Percentiles rank a stretch among this genome's conserved stretches.
Evolutionary conservation across 2,797 vertebrate species (phyloP).

Genomic region (Tiaroga cobitis): DNA sequence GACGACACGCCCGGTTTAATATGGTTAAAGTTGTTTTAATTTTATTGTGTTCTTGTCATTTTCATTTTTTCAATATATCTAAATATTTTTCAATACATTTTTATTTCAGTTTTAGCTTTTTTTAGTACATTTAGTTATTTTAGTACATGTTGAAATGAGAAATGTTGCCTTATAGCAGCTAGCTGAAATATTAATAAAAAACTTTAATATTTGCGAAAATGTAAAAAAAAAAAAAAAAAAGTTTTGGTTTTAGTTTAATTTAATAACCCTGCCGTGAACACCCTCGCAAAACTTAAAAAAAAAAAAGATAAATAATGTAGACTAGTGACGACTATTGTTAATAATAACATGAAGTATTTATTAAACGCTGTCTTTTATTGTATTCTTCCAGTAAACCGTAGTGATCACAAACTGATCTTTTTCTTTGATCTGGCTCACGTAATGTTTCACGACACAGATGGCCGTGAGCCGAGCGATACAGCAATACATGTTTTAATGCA

Average conservation of each 20-base stretch:
- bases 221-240: no score
- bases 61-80: no score
- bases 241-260: neutral
- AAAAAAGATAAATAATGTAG: neutral
- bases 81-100: no score
- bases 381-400: neutral
- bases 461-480: neutral
- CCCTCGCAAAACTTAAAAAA: neutral
- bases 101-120: no score
- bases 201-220: no score
- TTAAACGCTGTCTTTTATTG: neutral
- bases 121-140: no score
- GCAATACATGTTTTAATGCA: constrained; percentile 30
- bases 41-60: neutral
- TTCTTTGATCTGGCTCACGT: neutral
- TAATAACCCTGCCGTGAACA: neutral
- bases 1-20: neutral
- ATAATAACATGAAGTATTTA: neutral
- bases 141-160: no score
- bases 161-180: no score
- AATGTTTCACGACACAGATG: constrained; percentile 5
- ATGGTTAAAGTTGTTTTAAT: neutral
- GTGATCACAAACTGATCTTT: neutral
- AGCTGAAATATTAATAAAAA: no score
- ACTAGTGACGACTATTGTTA: neutral